A percentile compares a stretch with the other conserved stretches of the same genome.
Evolutionary conservation across 2,113 vertebrate species (phyloP).

Genomic region (Noctilio leporinus): DNA sequence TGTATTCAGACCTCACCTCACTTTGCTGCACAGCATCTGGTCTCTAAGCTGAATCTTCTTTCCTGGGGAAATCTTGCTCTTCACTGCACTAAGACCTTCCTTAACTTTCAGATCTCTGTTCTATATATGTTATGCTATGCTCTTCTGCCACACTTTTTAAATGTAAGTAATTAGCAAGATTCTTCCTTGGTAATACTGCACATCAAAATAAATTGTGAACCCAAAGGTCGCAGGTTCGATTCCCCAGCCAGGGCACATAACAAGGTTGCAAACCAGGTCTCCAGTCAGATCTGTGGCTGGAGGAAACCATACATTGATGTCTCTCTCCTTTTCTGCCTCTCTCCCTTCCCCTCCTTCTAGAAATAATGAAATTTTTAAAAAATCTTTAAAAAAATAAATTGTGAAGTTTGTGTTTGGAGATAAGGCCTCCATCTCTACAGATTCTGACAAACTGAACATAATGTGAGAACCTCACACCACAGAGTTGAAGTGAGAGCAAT

Average conservation of each 20-base stretch:
- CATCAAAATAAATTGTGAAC: background rate
- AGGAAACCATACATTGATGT: too few relatives aligned
- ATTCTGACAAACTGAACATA: background rate
- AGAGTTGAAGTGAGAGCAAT: background rate
- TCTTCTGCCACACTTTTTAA: background rate
- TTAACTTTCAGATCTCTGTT: background rate
- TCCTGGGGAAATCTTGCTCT: background rate
- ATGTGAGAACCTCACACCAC: background rate
- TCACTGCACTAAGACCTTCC: background rate
- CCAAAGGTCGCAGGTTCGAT: too few relatives aligned
- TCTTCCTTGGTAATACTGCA: background rate
- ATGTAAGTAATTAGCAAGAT: background rate
- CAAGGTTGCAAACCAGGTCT: too few relatives aligned
- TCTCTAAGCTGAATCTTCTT: too few relatives aligned
- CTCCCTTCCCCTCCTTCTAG: too few relatives aligned
- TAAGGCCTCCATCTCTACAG: background rate
- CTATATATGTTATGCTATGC: background rate
- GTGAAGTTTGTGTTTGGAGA: background rate
- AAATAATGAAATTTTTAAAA: too few relatives aligned
- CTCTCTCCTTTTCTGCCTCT: too few relatives aligned
- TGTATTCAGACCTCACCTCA: fast-evolving
- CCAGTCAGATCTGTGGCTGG: too few relatives aligned
- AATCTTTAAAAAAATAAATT: too few relatives aligned
- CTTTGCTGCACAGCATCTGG: background rate
- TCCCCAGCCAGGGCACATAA: too few relatives aligned